These are phyloP conservation scores for Eleginops maclovinus DNA, from an alignment of 2,113 vertebrate genomes.

Conservation along the genomic window DNA sequence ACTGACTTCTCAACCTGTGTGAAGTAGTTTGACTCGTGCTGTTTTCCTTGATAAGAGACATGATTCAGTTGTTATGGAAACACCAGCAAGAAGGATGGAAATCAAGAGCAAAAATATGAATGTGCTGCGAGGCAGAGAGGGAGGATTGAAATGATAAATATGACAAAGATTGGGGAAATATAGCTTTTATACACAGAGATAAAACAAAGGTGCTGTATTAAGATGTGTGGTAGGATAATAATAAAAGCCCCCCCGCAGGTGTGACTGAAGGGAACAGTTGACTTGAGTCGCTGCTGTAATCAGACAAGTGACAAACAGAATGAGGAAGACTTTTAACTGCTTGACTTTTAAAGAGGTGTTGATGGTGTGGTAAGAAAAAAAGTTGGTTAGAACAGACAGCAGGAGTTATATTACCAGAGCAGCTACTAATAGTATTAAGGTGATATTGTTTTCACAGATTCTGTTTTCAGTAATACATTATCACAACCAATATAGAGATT, in stretches of 20 bases:
- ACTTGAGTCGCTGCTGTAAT: background rate
- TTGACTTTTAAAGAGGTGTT: background rate
- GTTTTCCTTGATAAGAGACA: constrained; percentile 57
- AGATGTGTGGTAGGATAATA: constrained; percentile 15
- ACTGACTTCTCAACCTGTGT: constrained; percentile 38
- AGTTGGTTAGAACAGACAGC: background rate
- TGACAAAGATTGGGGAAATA: constrained; percentile 33
- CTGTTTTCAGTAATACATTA: no score
- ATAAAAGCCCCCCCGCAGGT: constrained; percentile 14
- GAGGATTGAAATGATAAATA: constrained; percentile 24
- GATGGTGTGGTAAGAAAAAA: background rate
- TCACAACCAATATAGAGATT: background rate
- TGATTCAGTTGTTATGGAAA: constrained; percentile 57
- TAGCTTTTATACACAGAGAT: constrained; percentile 14
- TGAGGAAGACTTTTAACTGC: constrained; percentile 19
- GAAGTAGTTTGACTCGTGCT: constrained; percentile 47
- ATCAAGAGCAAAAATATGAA: constrained; percentile 41
- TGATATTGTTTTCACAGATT: no score
- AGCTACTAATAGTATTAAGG: no score
- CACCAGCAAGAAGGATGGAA: constrained; percentile 48
- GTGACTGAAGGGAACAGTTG: background rate
- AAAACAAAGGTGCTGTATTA: constrained; percentile 18
- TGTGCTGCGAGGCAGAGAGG: background rate
- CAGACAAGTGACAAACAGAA: constrained; percentile 1
- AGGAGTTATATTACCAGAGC: background rate